Conservation (phyloP, 2,797 vertebrate species). For the Amphiprion clarkii region DNA sequence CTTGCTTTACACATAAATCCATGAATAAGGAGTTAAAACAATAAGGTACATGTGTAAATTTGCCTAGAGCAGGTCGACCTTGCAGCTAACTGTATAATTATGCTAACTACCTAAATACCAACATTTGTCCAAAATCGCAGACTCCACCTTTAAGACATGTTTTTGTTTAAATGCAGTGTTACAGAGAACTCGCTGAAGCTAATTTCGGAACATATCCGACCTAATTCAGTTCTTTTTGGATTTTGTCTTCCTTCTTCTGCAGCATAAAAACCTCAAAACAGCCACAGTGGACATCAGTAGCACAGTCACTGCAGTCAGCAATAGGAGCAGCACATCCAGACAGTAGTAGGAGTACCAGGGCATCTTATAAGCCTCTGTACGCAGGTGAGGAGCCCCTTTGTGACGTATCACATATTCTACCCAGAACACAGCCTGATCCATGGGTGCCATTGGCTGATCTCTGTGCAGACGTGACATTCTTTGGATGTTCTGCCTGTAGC, state of each 20-base stretch:
- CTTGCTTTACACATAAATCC: too few relatives aligned
- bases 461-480: slow-evolving; percentile 75
- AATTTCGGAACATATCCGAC: not conserved
- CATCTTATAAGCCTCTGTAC: slow-evolving; percentile 78
- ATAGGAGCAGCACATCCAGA: slow-evolving; percentile 72
- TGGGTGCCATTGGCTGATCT: slow-evolving; percentile 73
- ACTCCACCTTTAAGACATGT: too few relatives aligned
- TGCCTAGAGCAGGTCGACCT: too few relatives aligned
- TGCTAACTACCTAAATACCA: too few relatives aligned
- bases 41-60: too few relatives aligned
- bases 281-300: slow-evolving; percentile 37
- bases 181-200: not conserved
- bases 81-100: too few relatives aligned
- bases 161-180: not conserved
- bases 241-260: slow-evolving; percentile 61
- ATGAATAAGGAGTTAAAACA: too few relatives aligned
- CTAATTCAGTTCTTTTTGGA: slow-evolving; percentile 60
- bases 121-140: too few relatives aligned
- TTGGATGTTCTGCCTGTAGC: slow-evolving; percentile 79
- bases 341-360: slow-evolving; percentile 80
- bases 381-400: slow-evolving; percentile 79
- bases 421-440: slow-evolving; percentile 81
- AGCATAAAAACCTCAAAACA: slow-evolving; percentile 58
- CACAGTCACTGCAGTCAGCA: slow-evolving; percentile 23
- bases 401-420: slow-evolving; percentile 82